A percentile compares a stretch with the other conserved stretches of the same genome.
phyloP scores from a whole-genome alignment of 2,797 vertebrate genomes.

The Galago senegalensis region DNA sequence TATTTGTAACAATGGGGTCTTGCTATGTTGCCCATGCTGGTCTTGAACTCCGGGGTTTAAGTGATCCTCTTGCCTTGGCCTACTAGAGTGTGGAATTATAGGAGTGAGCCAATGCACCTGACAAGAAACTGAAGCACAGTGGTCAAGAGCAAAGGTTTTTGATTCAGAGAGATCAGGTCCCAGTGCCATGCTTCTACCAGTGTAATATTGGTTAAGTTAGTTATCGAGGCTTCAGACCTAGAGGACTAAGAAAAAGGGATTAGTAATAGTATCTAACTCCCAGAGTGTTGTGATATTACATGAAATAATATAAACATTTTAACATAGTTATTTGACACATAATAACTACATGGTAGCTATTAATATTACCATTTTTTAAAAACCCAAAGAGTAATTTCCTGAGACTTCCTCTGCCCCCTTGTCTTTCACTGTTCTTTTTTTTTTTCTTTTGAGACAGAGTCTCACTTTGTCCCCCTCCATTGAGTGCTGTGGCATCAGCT shows the following conservation, averaged over 20 bases:
- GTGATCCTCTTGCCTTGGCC: background rate
- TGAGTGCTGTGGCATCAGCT: no score
- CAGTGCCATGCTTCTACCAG: background rate
- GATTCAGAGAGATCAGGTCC: background rate
- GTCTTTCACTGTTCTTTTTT: background rate
- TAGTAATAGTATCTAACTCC: background rate
- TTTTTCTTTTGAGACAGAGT: no score
- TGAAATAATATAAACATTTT: background rate
- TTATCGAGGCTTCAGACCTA: background rate
- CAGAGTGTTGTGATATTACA: background rate
- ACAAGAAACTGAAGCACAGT: background rate
- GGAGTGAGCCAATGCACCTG: accelerated
- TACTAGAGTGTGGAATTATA: background rate
- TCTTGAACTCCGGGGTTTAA: background rate
- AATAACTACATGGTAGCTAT: background rate
- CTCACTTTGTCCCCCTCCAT: no score
- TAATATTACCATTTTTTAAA: constrained; percentile 47
- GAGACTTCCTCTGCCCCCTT: background rate
- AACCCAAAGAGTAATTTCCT: background rate
- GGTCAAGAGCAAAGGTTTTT: background rate
- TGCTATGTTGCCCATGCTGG: background rate
- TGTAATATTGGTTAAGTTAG: background rate
- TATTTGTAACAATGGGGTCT: background rate
- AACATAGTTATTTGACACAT: background rate
- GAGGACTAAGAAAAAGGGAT: background rate